phyloP scores from a whole-genome alignment of 2,113 vertebrate species.

The Bujurquina vittata region DNA sequence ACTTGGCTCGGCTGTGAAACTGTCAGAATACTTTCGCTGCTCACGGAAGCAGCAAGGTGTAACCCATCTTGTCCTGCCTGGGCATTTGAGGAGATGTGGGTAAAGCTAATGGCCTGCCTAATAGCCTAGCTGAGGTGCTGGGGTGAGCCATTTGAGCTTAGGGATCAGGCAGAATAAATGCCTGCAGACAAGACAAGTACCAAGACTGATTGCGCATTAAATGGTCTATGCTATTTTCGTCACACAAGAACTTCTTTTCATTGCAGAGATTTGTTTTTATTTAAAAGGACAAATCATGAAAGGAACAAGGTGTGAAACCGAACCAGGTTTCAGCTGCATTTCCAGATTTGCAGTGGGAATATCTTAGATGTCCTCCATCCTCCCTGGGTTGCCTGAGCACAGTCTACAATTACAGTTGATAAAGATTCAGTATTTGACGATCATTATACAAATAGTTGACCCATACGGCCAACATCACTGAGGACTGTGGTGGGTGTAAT shows the following conservation, averaged over 20 bases:
- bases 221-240: slow-evolving; percentile 30
- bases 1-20: slow-evolving; percentile 36
- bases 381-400: background rate
- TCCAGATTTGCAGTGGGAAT: background rate
- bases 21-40: slow-evolving; percentile 52
- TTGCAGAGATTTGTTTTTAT: slow-evolving; percentile 39
- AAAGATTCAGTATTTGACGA: background rate
- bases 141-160: slow-evolving; percentile 41
- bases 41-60: slow-evolving; percentile 59
- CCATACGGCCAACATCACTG: background rate
- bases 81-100: slow-evolving; percentile 43
- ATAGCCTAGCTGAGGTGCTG: slow-evolving; percentile 47
- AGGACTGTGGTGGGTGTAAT: background rate
- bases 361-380: background rate
- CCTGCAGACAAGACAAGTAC: slow-evolving; percentile 2
- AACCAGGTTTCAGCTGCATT: slow-evolving; percentile 2
- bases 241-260: slow-evolving; percentile 38
- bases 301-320: background rate
- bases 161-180: slow-evolving; percentile 30
- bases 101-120: slow-evolving; percentile 54
- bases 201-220: slow-evolving; percentile 46
- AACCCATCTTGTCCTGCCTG: slow-evolving; percentile 53
- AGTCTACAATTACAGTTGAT: background rate
- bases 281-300: slow-evolving; percentile 14
- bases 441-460: background rate